Evolutionary conservation across 2,113 vertebrate genomes (phyloP).

Genomic region (Eurystomus gularis): DNA sequence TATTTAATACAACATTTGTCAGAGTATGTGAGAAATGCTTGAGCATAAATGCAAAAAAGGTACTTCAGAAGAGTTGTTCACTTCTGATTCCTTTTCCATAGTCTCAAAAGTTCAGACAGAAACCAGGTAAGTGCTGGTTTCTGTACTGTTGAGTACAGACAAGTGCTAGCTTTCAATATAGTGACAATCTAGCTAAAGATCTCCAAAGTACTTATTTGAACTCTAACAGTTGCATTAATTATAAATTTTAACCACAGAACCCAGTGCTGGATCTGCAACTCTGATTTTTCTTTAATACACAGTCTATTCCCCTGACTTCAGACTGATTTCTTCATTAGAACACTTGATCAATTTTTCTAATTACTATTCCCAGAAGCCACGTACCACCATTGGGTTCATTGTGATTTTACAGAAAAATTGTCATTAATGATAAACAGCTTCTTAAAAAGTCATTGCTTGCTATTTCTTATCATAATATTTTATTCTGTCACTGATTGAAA

Average conservation of each 20-base stretch:
- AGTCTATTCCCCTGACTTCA: not conserved
- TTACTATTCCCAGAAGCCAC: not conserved
- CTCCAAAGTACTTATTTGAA: not conserved
- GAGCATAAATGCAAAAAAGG: not conserved
- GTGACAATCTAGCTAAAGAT: not conserved
- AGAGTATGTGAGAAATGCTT: slow-evolving; percentile 22
- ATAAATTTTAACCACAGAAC: not conserved
- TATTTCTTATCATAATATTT: not conserved
- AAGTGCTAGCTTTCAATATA: not conserved
- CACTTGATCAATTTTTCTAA: not conserved
- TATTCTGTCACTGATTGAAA: not conserved
- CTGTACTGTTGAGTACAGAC: not conserved
- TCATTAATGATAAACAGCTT: not conserved
- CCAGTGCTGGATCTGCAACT: not conserved
- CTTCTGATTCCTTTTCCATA: not conserved
- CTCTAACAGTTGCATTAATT: not conserved
- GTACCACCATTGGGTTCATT: not conserved
- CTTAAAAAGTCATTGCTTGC: not conserved
- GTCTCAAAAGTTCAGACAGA: not conserved
- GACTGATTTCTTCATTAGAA: slow-evolving; percentile 3
- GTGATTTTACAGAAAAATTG: not conserved
- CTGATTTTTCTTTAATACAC: not conserved
- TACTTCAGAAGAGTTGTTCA: not conserved
- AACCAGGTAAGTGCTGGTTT: not conserved
- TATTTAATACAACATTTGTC: slow-evolving; percentile 20